phyloP scores from a whole-genome alignment of 2,888 invertebrate genomes.

The Spisula solida region DNA sequence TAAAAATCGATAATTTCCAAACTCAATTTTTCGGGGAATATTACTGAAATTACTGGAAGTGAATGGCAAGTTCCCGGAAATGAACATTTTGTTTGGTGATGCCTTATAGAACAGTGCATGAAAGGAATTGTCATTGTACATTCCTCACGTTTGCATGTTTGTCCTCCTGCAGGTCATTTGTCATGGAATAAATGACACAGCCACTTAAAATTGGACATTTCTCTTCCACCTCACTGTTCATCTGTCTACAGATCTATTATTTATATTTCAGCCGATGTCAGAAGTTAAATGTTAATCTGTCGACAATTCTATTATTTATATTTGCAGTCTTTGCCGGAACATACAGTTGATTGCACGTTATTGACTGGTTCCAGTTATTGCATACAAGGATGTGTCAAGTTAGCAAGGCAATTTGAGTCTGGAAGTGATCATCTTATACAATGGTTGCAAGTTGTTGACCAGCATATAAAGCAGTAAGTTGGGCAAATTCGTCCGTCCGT shows the following conservation, averaged over 20 bases:
- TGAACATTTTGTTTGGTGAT: no score
- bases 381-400: background rate
- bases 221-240: background rate
- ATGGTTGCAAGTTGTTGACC: background rate
- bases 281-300: no score
- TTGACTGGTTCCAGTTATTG: constrained; percentile 2
- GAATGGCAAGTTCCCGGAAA: no score
- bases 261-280: background rate
- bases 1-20: no score
- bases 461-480: constrained; percentile 13
- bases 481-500: background rate
- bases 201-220: background rate
- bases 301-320: no score
- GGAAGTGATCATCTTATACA: background rate
- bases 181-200: background rate
- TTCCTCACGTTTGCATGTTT: background rate
- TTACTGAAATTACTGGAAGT: no score
- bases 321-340: background rate
- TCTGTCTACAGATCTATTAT: background rate
- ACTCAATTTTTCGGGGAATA: no score
- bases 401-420: background rate
- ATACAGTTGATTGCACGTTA: background rate
- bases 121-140: background rate
- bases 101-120: no score
- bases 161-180: background rate